phyloP scores from a whole-genome alignment of 2,797 vertebrate species.

The Danio jaintianensis region DNA sequence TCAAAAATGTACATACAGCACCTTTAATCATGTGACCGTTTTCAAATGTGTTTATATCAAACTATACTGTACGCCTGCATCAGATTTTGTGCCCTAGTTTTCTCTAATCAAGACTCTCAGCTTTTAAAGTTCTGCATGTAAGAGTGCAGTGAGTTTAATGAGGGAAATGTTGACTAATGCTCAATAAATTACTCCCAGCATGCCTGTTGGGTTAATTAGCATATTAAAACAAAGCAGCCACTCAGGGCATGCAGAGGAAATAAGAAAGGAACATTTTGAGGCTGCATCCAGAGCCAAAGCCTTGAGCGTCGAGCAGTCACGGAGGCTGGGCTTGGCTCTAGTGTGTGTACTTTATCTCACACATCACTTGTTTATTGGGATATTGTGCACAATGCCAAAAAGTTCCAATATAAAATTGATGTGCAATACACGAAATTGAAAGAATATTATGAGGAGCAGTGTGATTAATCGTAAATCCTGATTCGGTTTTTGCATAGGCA shows the following conservation, averaged over 20 bases:
- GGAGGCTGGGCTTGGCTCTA: slow-evolving; percentile 24
- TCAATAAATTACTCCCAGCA: slow-evolving; percentile 67
- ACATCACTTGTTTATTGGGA: slow-evolving; percentile 28
- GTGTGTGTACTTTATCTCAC: slow-evolving; percentile 60
- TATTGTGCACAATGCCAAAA: not conserved
- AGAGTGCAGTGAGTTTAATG: slow-evolving; percentile 56
- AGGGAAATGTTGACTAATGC: slow-evolving; percentile 67
- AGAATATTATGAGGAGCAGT: not conserved
- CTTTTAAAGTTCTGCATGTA: slow-evolving; percentile 46
- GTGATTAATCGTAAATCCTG: slow-evolving; percentile 23
- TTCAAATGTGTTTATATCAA: not conserved
- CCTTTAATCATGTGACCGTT: not conserved
- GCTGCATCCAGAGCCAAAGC: slow-evolving; percentile 56
- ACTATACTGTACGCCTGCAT: not conserved
- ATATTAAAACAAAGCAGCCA: slow-evolving; percentile 63
- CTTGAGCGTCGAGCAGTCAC: slow-evolving; percentile 49
- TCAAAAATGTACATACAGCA: too few relatives aligned
- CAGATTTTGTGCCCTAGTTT: slow-evolving; percentile 28
- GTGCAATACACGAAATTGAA: not conserved
- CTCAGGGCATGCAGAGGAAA: slow-evolving; percentile 58
- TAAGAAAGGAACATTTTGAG: slow-evolving; percentile 55
- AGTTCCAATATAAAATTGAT: not conserved
- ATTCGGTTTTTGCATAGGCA: not conserved
- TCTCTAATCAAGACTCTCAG: slow-evolving; percentile 30
- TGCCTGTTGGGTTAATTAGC: slow-evolving; percentile 67